Conservation (phyloP, 2,888 invertebrate species). For the Scaptomyza polygonia region DNA sequence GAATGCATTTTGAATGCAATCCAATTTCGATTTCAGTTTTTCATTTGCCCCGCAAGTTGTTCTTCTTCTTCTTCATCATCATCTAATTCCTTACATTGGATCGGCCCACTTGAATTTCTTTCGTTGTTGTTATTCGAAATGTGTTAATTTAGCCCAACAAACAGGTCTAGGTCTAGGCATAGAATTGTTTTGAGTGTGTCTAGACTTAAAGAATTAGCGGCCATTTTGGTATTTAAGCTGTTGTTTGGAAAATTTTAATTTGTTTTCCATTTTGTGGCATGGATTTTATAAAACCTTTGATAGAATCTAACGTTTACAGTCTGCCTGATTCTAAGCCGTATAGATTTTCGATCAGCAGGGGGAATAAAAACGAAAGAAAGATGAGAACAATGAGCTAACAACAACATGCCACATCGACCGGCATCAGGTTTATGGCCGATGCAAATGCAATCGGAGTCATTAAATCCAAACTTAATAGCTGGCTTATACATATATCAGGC, state of each 20-base stretch:
- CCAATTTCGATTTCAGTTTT: slow-evolving; percentile 55
- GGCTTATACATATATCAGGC: slow-evolving; percentile 58
- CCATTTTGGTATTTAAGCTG: slow-evolving; percentile 58
- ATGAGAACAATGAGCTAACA: slow-evolving; percentile 27
- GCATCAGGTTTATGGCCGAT: slow-evolving; percentile 25
- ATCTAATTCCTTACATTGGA: slow-evolving; percentile 44
- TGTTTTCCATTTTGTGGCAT: slow-evolving; percentile 32
- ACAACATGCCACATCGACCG: slow-evolving; percentile 21
- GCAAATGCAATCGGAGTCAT: slow-evolving; percentile 57
- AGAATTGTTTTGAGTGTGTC: slow-evolving; percentile 51
- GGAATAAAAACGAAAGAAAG: not conserved
- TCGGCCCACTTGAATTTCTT: slow-evolving; percentile 13
- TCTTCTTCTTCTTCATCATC: not conserved
- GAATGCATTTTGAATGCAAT: slow-evolving; percentile 45
- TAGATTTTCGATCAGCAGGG: slow-evolving; percentile 28
- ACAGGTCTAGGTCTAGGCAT: slow-evolving; percentile 53
- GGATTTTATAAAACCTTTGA: slow-evolving; percentile 24
- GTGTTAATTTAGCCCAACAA: slow-evolving; percentile 52
- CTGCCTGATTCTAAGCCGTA: slow-evolving; percentile 26
- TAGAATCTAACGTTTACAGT: slow-evolving; percentile 29
- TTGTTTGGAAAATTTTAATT: slow-evolving; percentile 54
- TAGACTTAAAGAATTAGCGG: slow-evolving; percentile 43
- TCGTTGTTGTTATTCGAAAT: slow-evolving; percentile 19
- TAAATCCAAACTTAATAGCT: slow-evolving; percentile 63
- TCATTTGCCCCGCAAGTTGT: slow-evolving; percentile 38